phyloP scores from a whole-genome alignment of 1,140 invertebrate genomes.

The Penaeus chinensis region DNA sequence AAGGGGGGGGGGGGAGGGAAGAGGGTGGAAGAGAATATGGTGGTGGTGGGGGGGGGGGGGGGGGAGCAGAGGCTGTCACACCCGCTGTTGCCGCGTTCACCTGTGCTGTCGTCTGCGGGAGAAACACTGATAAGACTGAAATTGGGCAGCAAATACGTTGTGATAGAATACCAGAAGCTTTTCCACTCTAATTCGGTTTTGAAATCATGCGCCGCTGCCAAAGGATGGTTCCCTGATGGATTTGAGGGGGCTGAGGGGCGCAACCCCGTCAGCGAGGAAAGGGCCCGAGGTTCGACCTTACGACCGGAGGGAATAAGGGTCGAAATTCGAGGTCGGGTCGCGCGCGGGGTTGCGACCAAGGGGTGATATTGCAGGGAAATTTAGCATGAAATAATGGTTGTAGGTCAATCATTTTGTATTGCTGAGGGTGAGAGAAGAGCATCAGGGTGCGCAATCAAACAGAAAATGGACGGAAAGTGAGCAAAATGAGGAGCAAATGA shows the following conservation, averaged over 20 bases:
- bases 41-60: no score
- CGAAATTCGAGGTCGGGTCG: background rate
- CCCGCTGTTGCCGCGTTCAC: conserved; percentile 18
- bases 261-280: background rate
- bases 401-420: conserved; percentile 63
- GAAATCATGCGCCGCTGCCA: conserved; percentile 57
- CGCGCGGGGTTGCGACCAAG: conserved; percentile 26
- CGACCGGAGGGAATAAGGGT: background rate
- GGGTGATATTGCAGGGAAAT: conserved; percentile 60
- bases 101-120: conserved; percentile 30
- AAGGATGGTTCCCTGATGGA: conserved; percentile 57
- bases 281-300: background rate
- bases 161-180: conserved; percentile 57
- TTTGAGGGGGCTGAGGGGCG: conserved; percentile 29
- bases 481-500: conserved; percentile 62
- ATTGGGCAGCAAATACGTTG: conserved; percentile 62
- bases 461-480: conserved; percentile 61
- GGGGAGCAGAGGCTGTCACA: background rate
- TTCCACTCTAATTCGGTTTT: conserved; percentile 61
- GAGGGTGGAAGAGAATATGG: no score
- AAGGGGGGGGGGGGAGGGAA: no score
- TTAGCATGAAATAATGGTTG: conserved; percentile 63
- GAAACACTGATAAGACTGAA: conserved; percentile 55
- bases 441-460: conserved; percentile 59
- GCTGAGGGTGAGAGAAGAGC: conserved; percentile 61